phyloP scores from a whole-genome alignment of 2,797 vertebrate species.

The Sebastes itinus region DNA sequence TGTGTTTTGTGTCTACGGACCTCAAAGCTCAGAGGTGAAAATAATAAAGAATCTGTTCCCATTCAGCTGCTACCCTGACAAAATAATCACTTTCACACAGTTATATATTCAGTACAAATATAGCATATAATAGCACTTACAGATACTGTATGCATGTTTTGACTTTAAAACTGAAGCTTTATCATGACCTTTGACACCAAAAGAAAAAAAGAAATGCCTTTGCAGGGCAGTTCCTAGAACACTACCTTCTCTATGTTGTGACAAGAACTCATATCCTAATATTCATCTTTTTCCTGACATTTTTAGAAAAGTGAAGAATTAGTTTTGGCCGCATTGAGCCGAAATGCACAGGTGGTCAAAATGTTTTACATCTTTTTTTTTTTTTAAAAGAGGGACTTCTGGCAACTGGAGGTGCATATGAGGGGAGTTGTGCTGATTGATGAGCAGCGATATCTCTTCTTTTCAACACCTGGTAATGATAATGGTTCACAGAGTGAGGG shows the following conservation, averaged over 20 bases:
- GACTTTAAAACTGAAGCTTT: background rate
- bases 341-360: conserved; percentile 50
- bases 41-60: background rate
- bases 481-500: conserved; percentile 40
- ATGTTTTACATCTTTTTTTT: conserved; percentile 39
- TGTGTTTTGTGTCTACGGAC: background rate
- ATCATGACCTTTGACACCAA: background rate
- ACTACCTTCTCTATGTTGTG: background rate
- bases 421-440: conserved; percentile 53
- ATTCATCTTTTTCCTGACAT: conserved; percentile 30
- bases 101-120: background rate
- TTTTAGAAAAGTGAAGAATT: conserved; percentile 25
- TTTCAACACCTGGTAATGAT: conserved; percentile 66
- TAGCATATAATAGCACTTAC: background rate
- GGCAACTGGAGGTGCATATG: conserved; percentile 38
- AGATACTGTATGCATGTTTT: background rate
- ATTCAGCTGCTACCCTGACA: background rate
- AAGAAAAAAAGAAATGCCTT: background rate
- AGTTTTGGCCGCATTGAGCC: background rate
- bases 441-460: conserved; percentile 48
- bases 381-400: background rate
- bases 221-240: background rate
- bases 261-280: background rate
- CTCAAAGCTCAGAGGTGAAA: background rate
- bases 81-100: background rate